phyloP scores from a whole-genome alignment of 2,113 vertebrate genomes.

The Gallinago media region DNA sequence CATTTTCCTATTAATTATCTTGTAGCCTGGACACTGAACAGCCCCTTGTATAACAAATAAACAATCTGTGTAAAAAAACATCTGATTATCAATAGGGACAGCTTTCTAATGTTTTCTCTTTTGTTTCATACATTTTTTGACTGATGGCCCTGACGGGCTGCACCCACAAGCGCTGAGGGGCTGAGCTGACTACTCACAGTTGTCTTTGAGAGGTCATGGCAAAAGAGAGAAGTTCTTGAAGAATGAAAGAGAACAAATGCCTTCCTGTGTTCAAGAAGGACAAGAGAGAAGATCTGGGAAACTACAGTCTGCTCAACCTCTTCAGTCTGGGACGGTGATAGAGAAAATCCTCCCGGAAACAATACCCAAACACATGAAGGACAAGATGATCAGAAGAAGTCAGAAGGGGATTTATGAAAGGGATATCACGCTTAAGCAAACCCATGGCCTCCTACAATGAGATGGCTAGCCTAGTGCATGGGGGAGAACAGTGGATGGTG shows the following conservation, averaged over 20 bases:
- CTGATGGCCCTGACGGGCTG: neutral
- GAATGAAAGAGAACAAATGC: neutral
- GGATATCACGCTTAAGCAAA: neutral
- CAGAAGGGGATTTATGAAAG: neutral
- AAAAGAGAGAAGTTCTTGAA: neutral
- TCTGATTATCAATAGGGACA: neutral
- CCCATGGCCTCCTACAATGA: neutral
- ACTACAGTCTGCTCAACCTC: neutral
- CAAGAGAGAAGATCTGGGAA: neutral
- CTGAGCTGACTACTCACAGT: accelerated
- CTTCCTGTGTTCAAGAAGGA: neutral
- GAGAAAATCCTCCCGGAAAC: neutral
- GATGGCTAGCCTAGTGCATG: neutral
- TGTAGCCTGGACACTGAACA: neutral
- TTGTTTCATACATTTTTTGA: neutral
- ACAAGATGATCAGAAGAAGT: neutral
- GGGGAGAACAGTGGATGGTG: neutral
- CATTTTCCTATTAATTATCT: slow-evolving; percentile 5
- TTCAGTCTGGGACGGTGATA: neutral
- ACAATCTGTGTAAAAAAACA: neutral
- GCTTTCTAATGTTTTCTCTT: neutral
- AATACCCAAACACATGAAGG: neutral
- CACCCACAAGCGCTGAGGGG: neutral
- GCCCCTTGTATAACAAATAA: neutral
- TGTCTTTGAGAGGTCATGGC: neutral